Conservation (phyloP, 2,797 vertebrate genomes). For the Mergus octosetaceus region DNA sequence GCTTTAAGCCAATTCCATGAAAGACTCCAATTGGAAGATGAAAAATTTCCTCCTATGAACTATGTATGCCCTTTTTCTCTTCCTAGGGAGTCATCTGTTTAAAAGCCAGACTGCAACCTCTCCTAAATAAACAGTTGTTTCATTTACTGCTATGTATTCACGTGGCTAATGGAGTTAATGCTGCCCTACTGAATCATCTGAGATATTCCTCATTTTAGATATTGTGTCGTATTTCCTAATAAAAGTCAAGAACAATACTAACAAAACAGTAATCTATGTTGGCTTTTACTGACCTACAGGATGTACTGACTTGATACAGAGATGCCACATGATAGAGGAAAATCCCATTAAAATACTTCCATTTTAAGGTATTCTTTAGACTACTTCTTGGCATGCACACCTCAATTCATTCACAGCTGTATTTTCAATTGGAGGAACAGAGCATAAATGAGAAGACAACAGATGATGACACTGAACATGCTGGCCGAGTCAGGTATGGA, state of each 20-base stretch:
- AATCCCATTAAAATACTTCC: constrained; percentile 4
- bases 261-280: constrained; percentile 27
- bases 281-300: constrained; percentile 26
- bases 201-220: constrained; percentile 22
- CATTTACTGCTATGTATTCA: background rate
- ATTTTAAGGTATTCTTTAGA: background rate
- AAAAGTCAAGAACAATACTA: constrained; percentile 63
- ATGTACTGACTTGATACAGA: background rate
- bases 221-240: constrained; percentile 36
- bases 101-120: constrained; percentile 3
- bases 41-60: constrained; percentile 22
- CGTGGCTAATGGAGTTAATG: constrained; percentile 27
- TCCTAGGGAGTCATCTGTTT: constrained; percentile 1
- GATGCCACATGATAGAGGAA: constrained; percentile 4
- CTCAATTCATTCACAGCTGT: background rate
- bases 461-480: background rate
- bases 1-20: background rate
- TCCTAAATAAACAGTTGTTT: constrained; percentile 36
- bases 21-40: background rate
- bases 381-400: background rate
- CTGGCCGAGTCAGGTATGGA: constrained; percentile 32
- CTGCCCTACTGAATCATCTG: constrained; percentile 9
- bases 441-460: background rate
- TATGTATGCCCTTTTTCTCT: constrained; percentile 10
- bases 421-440: background rate